Conservation (phyloP, 2,797 vertebrate genomes). For the Cryptoprocta ferox region DNA sequence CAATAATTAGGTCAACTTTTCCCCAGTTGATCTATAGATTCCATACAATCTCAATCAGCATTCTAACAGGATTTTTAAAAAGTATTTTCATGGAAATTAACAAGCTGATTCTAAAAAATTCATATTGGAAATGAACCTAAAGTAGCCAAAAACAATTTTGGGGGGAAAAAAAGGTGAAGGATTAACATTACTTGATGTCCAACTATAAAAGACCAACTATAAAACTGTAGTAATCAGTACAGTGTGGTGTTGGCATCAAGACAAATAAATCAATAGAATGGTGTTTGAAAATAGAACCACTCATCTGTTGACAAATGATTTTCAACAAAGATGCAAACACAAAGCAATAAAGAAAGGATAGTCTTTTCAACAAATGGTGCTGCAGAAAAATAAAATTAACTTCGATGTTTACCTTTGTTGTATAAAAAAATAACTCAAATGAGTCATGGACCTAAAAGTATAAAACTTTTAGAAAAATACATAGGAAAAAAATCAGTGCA, state of each 20-base stretch:
- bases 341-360: background rate
- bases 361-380: background rate
- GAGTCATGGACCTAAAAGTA: background rate
- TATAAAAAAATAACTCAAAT: background rate
- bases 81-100: background rate
- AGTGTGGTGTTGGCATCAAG: background rate
- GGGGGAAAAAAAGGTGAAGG: background rate
- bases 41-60: background rate
- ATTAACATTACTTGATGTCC: background rate
- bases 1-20: background rate
- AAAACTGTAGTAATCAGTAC: background rate
- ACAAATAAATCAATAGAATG: background rate
- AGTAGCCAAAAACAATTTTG: background rate
- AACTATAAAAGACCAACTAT: background rate
- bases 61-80: background rate
- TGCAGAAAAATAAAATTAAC: background rate
- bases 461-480: background rate
- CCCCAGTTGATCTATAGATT: background rate
- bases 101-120: slow-evolving; percentile 6
- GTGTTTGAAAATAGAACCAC: background rate
- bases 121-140: background rate
- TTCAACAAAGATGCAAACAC: background rate
- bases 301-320: background rate
- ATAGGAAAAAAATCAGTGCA: background rate
- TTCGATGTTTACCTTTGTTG: background rate